These are phyloP conservation scores for roundworm (Caenorhabditis elegans) DNA, from an alignment of 1,140 invertebrate species.

Conservation along the genomic window DNA sequence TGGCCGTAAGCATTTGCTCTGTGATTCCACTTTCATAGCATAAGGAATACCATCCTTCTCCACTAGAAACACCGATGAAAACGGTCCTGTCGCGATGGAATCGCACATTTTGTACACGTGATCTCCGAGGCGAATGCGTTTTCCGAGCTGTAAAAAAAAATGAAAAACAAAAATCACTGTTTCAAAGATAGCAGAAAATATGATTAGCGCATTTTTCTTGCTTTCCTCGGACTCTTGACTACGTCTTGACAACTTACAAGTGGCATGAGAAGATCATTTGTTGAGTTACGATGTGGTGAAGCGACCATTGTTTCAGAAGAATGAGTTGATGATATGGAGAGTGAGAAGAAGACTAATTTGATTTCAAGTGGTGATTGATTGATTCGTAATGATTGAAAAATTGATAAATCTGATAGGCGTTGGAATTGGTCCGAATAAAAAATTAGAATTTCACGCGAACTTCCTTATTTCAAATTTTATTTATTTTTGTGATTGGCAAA, in stretches of 20 bases:
- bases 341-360: no score
- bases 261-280: not conserved
- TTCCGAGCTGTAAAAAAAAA: not conserved
- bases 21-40: constrained; percentile 3
- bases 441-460: no score
- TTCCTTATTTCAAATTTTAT: no score
- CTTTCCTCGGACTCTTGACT: no score
- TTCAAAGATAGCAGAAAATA: no score
- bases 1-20: not conserved
- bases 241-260: not conserved
- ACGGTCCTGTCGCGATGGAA: not conserved
- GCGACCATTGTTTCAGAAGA: not conserved
- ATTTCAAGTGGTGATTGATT: not conserved
- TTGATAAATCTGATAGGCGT: no score
- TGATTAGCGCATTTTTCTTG: no score
- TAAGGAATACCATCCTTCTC: not conserved
- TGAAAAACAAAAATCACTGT: no score
- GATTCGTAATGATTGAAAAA: no score
- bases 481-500: no score
- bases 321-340: no score
- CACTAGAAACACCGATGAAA: not conserved
- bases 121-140: not conserved
- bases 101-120: not conserved
- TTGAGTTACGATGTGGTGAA: not conserved
- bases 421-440: no score